Conservation (phyloP, 2,888 invertebrate genomes). For the Arenicola marina region DNA sequence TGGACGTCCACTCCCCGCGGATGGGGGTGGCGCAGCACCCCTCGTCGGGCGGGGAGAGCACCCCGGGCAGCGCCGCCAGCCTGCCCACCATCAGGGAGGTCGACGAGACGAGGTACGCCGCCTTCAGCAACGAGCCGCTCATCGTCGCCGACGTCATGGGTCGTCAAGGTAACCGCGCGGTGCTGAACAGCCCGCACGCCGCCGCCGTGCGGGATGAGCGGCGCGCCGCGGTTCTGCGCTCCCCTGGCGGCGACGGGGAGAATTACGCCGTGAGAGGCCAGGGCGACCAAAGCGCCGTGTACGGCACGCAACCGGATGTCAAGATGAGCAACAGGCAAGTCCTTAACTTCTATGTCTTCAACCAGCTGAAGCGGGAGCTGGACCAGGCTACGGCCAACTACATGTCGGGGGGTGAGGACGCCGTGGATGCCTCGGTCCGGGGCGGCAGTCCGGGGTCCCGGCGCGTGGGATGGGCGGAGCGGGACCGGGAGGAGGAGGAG, state of each 20-base stretch:
- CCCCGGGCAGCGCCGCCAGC: background rate
- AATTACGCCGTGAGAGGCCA: no score
- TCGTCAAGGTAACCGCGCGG: background rate
- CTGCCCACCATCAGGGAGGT: conserved; percentile 11
- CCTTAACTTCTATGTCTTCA: conserved; percentile 20
- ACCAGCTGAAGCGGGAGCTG: conserved; percentile 4
- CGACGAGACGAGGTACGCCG: conserved; percentile 1
- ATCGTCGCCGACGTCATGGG: conserved; percentile 18
- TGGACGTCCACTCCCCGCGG: background rate
- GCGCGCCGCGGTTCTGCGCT: background rate
- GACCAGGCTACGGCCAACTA: background rate
- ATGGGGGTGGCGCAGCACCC: background rate
- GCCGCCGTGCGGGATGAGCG: no score
- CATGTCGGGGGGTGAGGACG: background rate
- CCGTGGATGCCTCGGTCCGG: background rate
- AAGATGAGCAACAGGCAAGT: conserved; percentile 17
- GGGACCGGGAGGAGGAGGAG: background rate
- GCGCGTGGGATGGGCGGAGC: background rate
- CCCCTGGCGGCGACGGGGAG: no score
- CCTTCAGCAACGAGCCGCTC: conserved; percentile 24
- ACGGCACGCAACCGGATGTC: conserved; percentile 6
- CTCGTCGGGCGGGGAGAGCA: background rate
- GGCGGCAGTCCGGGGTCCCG: no score
- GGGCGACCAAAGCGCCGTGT: conserved; percentile 6
- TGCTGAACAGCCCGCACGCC: background rate